Evolutionary conservation across 2,797 vertebrate species (phyloP).

Genomic region (Ibycter americanus): DNA sequence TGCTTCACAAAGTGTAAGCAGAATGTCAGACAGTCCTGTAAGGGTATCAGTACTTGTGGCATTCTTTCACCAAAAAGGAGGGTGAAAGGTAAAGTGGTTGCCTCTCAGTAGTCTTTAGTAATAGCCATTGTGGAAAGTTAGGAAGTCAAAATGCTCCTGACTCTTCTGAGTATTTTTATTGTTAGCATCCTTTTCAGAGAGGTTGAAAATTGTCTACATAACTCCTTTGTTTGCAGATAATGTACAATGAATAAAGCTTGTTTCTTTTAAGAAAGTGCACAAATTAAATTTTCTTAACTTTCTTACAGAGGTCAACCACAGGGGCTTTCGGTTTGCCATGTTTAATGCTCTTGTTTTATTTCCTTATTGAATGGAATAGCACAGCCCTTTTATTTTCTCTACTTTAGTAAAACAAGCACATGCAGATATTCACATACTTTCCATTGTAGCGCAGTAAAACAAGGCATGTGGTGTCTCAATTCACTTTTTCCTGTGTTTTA

Average conservation of each 20-base stretch:
- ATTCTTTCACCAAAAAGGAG: neutral
- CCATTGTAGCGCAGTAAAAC: neutral
- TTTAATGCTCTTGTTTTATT: neutral
- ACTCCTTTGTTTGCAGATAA: neutral
- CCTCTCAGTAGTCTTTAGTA: neutral
- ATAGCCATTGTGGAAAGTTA: neutral
- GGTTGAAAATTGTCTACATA: neutral
- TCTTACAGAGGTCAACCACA: slow-evolving; percentile 50
- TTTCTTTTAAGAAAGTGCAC: slow-evolving; percentile 43
- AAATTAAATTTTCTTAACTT: slow-evolving; percentile 23
- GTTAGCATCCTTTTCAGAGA: neutral
- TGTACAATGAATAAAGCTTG: neutral
- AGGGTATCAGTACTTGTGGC: neutral
- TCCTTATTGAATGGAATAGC: neutral
- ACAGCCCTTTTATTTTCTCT: slow-evolving; percentile 35
- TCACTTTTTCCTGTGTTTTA: neutral
- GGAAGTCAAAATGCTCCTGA: neutral
- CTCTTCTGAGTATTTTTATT: neutral
- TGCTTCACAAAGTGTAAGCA: neutral
- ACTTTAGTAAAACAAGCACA: slow-evolving; percentile 3
- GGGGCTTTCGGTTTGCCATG: slow-evolving; percentile 32
- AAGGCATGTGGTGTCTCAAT: neutral
- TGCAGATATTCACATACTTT: neutral
- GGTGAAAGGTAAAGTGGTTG: neutral
- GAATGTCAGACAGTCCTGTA: neutral